Percentiles rank a stretch among this genome's conserved stretches.
phyloP scores from a whole-genome alignment of 2,113 vertebrate genomes.

The Platichthys flesus region DNA sequence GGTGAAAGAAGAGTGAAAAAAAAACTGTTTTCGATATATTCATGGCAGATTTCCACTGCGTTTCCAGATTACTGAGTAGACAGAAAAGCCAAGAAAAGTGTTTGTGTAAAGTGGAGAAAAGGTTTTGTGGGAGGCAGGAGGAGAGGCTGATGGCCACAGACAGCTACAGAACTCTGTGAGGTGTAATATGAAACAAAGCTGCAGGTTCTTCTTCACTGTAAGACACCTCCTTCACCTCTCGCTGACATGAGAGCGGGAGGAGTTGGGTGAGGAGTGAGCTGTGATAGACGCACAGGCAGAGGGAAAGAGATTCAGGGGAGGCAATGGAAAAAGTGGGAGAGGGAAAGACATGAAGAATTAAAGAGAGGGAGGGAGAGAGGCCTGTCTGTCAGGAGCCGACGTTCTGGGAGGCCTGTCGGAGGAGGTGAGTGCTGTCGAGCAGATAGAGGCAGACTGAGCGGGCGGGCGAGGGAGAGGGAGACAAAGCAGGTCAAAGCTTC shows the following conservation, averaged over 20 bases:
- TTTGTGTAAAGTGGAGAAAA: constrained; percentile 27
- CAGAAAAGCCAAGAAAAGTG: constrained; percentile 13
- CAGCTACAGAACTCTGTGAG: constrained; percentile 69
- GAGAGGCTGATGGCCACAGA: constrained; percentile 63
- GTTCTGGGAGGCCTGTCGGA: constrained; percentile 65
- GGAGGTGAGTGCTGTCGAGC: constrained; percentile 59
- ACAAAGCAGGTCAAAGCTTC: constrained; percentile 68
- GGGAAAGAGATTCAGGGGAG: constrained; percentile 50
- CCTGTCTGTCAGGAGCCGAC: constrained; percentile 54
- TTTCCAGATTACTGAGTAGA: neutral
- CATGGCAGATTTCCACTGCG: neutral
- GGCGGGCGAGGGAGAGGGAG: constrained; percentile 55
- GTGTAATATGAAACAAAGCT: constrained; percentile 69
- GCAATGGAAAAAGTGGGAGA: constrained; percentile 45
- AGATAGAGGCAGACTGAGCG: constrained; percentile 50
- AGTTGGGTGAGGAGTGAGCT: constrained; percentile 57
- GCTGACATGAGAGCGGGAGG: constrained; percentile 61
- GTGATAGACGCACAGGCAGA: constrained; percentile 72
- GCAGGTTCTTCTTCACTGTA: constrained; percentile 59
- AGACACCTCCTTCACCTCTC: constrained; percentile 71
- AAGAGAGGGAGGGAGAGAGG: constrained; percentile 43
- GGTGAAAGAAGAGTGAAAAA: neutral
- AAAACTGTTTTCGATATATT: neutral
- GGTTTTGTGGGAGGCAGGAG: constrained; percentile 39
- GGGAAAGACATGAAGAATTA: constrained; percentile 64